phyloP scores from a whole-genome alignment of 2,797 vertebrate genomes.

The Furcifer pardalis region DNA sequence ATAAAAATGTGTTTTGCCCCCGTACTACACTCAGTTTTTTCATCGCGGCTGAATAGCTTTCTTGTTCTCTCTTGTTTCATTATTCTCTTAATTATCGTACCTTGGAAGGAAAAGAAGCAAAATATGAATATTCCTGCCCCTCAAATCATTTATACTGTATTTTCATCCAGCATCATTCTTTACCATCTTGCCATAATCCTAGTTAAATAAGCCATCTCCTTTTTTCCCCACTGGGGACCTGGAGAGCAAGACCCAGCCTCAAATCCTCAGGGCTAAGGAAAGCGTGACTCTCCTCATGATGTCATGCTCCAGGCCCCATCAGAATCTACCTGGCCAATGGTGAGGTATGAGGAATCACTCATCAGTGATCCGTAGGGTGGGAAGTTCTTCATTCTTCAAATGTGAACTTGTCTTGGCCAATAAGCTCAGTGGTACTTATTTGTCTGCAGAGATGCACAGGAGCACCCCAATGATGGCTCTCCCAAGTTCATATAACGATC shows the following conservation, averaged over 20 bases:
- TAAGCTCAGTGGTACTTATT: not conserved
- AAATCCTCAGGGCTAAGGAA: not conserved
- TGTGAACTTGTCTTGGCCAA: not conserved
- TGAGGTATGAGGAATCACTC: not conserved
- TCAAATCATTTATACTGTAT: not conserved
- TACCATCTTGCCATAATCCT: not conserved
- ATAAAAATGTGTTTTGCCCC: constrained; percentile 70
- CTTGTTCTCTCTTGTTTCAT: constrained; percentile 8
- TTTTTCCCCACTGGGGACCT: not conserved
- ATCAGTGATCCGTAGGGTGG: not conserved
- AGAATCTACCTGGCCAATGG: not conserved
- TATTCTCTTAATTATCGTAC: not conserved
- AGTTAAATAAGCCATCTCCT: not conserved
- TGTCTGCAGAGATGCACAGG: not conserved
- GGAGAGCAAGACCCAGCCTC: not conserved
- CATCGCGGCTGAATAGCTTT: constrained; percentile 54
- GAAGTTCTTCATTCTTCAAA: not conserved
- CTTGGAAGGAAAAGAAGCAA: not conserved
- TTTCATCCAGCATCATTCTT: not conserved
- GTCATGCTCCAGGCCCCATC: not conserved
- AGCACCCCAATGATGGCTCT: no score
- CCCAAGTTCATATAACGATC: not conserved
- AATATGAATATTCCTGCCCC: not conserved
- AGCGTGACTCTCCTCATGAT: not conserved
- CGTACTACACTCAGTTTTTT: constrained; percentile 42